Base-by-base conservation (phyloP, 2,113 vertebrate genomes). In the Chroicocephalus ridibundus region DNA sequence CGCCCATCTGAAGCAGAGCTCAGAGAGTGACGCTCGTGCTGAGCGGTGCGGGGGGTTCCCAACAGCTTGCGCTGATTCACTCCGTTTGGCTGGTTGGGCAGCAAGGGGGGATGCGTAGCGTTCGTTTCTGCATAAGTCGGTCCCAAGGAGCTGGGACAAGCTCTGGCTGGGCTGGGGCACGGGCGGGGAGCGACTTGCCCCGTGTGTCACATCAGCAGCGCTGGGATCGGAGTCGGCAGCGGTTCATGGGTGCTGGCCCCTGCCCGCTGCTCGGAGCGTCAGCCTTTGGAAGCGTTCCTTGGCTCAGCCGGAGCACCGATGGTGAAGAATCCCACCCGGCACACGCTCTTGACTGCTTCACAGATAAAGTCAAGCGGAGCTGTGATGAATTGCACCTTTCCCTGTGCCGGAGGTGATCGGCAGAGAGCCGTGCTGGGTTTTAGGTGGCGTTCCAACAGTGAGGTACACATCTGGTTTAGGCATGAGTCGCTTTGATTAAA, bases 291-390 rank as follows among this genome's bases (percentile, higher is more conserved):
- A 86, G 12, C 20, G 0, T 38, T 86, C 85, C 82, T 81, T 83
- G 93, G 52, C 92, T 80, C 29, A 47, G 15, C 34, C 46, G 19
- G 40, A 38, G 74, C 2, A 0, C 13, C 49, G 82, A 19, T 17
- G 55, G 51, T 68, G 88, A 55, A 75, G 60, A 92, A 89, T 78
- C 68, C 51, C 82, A 74, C 94, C 71, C 91, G 75, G 83, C 54
- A 61, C 40, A n/a, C 13, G 2, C 49, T 74, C 51, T 8, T 44
- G 94, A 92, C 96, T 94, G 82, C 38, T 64, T 8, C 79, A 52
- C 92, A 46, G 78, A 27, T 87, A 27, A 40, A 68, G 31, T 44
- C 65, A 24, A 12, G 71, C 87, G 40, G 86, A 44, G 69, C n/a
- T 76, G 57, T 46, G 58, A 54, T 69, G 76, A 47, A 36, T 52